Conservation (phyloP, 92 coral and sea anemone genomes). For the Phenganax subtilis region DNA sequence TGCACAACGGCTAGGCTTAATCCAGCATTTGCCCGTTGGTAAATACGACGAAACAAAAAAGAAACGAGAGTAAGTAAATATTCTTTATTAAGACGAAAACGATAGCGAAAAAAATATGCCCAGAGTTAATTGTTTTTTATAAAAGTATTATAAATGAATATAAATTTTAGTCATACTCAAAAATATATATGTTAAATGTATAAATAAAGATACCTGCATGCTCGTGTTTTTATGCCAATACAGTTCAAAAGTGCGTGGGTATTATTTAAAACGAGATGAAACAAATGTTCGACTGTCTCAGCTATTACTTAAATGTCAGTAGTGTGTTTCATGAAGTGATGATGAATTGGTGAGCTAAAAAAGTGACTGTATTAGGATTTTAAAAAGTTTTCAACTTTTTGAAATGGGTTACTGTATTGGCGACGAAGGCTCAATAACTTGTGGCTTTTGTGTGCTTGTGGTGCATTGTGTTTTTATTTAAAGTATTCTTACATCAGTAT, state of each 20-base stretch:
- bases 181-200: not conserved
- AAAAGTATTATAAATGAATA: not conserved
- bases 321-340: not conserved
- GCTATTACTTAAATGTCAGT: not conserved
- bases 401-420: not conserved
- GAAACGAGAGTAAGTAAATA: conserved; percentile 75
- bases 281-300: not conserved
- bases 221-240: not conserved
- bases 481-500: conserved; percentile 16
- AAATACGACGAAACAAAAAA: conserved; percentile 92
- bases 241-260: not conserved
- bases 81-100: not conserved
- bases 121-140: not conserved
- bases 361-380: not conserved
- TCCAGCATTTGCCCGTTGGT: conserved; percentile 96
- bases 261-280: not conserved
- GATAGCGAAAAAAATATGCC: not conserved
- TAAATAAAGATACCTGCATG: not conserved
- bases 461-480: not conserved
- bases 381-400: not conserved
- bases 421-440: not conserved
- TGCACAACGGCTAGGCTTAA: conserved; percentile 91
- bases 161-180: not conserved
- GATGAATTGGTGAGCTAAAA: not conserved
- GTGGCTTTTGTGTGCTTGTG: conserved; percentile 5